Evolutionary conservation across 2,113 vertebrate genomes (phyloP).

Genomic region (Camelus bactrianus): DNA sequence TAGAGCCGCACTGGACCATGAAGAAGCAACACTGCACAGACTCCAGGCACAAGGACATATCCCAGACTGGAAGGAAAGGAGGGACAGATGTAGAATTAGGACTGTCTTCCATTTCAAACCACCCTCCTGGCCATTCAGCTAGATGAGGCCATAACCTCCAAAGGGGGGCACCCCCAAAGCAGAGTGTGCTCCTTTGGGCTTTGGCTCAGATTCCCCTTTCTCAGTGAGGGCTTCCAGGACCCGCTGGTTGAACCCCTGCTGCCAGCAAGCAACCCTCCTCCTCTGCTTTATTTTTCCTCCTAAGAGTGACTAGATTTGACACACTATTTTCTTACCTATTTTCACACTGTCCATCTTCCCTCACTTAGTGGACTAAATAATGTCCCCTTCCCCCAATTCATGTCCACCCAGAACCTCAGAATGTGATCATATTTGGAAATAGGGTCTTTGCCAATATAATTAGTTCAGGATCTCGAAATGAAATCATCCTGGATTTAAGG

Average conservation of each 20-base stretch:
- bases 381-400: background rate
- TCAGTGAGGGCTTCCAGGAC: background rate
- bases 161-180: background rate
- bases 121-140: background rate
- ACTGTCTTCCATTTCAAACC: accelerated
- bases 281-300: background rate
- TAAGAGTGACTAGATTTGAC: background rate
- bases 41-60: background rate
- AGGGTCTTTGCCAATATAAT: background rate
- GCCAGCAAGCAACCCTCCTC: background rate
- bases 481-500: background rate
- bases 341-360: background rate
- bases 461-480: background rate
- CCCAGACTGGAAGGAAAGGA: background rate
- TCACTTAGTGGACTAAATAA: background rate
- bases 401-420: background rate
- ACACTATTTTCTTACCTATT: background rate
- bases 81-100: accelerated
- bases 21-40: slow-evolving; percentile 10
- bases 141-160: background rate
- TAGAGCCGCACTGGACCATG: slow-evolving; percentile 37
- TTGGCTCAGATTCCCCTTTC: background rate
- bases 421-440: background rate
- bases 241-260: background rate
- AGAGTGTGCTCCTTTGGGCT: background rate